These are phyloP conservation scores for Papilio protenor DNA, from an alignment of 2,888 invertebrate genomes.

Conservation along the genomic window DNA sequence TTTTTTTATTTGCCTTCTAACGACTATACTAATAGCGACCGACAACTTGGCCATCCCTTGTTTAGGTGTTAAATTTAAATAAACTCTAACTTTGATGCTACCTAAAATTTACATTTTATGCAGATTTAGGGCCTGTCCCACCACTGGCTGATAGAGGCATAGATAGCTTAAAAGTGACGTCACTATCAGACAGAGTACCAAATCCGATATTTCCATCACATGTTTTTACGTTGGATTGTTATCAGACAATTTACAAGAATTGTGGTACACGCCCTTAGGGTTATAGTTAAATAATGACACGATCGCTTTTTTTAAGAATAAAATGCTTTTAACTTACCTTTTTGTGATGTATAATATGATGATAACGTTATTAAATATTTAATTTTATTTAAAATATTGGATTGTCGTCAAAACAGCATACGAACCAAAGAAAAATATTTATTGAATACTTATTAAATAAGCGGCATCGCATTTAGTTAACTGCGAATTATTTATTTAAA, in stretches of 20 bases:
- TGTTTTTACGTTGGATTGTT: too few species aligned
- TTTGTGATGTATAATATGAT: not conserved
- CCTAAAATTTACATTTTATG: not conserved
- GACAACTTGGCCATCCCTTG: too few species aligned
- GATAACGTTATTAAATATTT: not conserved
- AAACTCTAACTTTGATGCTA: not conserved
- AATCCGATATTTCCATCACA: too few species aligned
- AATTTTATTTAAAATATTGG: not conserved
- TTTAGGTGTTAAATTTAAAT: not conserved
- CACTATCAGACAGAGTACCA: too few species aligned
- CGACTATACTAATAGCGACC: too few species aligned
- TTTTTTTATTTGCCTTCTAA: too few species aligned
- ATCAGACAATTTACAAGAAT: too few species aligned
- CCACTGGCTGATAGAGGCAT: too few species aligned
- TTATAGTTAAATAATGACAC: not conserved
- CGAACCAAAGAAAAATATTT: conserved; percentile 8
- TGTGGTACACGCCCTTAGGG: too few species aligned
- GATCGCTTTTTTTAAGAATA: not conserved
- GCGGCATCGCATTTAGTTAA: not conserved
- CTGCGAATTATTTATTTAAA: conserved; percentile 2
- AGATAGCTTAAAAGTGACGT: too few species aligned
- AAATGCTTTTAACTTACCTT: not conserved
- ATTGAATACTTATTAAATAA: conserved; percentile 9
- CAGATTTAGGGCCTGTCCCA: not conserved
- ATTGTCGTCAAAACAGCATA: not conserved